Percentiles rank a stretch among this genome's conserved stretches.
phyloP scores from a whole-genome alignment of 2,113 vertebrate species.

The Corynorhinus townsendii region DNA sequence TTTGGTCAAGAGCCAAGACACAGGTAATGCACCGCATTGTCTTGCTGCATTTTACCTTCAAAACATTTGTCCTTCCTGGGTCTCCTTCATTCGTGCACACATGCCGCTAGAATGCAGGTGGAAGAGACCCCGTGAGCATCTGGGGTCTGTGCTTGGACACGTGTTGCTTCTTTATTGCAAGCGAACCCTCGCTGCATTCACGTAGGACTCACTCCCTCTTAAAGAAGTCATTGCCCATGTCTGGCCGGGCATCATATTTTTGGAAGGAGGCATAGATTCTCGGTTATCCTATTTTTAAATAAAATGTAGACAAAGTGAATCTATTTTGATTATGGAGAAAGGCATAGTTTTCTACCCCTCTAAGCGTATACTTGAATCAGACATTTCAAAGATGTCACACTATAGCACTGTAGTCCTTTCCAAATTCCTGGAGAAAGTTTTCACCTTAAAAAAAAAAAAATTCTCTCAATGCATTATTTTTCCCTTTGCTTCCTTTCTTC shows the following conservation, averaged over 20 bases:
- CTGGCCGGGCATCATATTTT: slow-evolving; percentile 62
- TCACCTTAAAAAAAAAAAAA: slow-evolving; percentile 1
- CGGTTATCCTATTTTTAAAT: slow-evolving; percentile 73
- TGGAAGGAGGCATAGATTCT: slow-evolving; percentile 56
- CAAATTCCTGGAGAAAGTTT: slow-evolving; percentile 66
- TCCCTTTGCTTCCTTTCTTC: not conserved
- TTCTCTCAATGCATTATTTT: not conserved
- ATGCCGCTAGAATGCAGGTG: slow-evolving; percentile 48
- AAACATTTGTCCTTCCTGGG: slow-evolving; percentile 75
- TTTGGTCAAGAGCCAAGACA: slow-evolving; percentile 64
- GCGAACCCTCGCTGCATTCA: slow-evolving; percentile 36
- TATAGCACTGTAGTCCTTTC: slow-evolving; percentile 72
- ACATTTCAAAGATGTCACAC: slow-evolving; percentile 79
- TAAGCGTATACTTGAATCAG: slow-evolving; percentile 87
- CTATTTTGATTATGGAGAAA: slow-evolving; percentile 80
- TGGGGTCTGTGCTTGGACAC: slow-evolving; percentile 6
- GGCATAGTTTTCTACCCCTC: slow-evolving; percentile 83
- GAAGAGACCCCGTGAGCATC: slow-evolving; percentile 42
- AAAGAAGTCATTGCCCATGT: slow-evolving; percentile 53
- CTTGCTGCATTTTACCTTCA: slow-evolving; percentile 50
- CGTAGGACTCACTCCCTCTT: slow-evolving; percentile 49
- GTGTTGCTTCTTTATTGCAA: slow-evolving; percentile 53
- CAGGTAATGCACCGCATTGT: slow-evolving; percentile 64
- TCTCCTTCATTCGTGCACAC: slow-evolving; percentile 57
- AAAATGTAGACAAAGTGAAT: slow-evolving; percentile 73